These are phyloP conservation scores for Poeciliopsis occidentalis DNA, from an alignment of 2,113 vertebrate genomes.

Conservation along the genomic window DNA sequence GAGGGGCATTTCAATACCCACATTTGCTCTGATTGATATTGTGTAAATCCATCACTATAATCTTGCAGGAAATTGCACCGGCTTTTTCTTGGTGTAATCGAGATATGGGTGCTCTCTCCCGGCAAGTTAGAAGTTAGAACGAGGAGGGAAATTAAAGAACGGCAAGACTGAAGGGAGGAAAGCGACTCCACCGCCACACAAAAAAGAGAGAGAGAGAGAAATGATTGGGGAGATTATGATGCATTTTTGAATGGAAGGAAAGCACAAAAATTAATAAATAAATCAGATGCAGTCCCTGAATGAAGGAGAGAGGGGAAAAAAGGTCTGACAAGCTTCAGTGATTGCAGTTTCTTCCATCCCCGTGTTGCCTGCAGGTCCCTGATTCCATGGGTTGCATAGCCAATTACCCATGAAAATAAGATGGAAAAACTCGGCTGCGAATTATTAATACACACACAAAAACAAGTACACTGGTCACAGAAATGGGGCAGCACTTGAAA, in stretches of 20 bases:
- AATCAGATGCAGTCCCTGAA: conserved; percentile 33
- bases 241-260: conserved; percentile 5
- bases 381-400: conserved; percentile 49
- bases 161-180: conserved; percentile 27
- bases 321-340: conserved; percentile 43
- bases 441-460: conserved; percentile 51
- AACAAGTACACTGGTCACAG: conserved; percentile 22
- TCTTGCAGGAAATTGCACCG: conserved; percentile 66
- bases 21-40: conserved; percentile 62
- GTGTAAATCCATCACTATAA: conserved; percentile 64
- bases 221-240: background rate
- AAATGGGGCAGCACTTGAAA: background rate
- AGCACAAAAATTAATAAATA: conserved; percentile 33
- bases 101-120: conserved; percentile 35
- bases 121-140: conserved; percentile 29
- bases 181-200: conserved; percentile 9
- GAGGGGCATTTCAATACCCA: conserved; percentile 36
- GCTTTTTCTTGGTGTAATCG: conserved; percentile 54
- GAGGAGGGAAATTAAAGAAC: conserved; percentile 35
- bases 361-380: conserved; percentile 47
- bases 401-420: conserved; percentile 62
- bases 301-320: conserved; percentile 9
- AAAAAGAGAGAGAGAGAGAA: background rate
- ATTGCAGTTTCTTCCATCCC: conserved; percentile 34
- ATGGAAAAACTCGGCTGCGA: conserved; percentile 29